Base-by-base conservation (phyloP, 2,113 vertebrate species). In the Colossoma macropomum region DNA sequence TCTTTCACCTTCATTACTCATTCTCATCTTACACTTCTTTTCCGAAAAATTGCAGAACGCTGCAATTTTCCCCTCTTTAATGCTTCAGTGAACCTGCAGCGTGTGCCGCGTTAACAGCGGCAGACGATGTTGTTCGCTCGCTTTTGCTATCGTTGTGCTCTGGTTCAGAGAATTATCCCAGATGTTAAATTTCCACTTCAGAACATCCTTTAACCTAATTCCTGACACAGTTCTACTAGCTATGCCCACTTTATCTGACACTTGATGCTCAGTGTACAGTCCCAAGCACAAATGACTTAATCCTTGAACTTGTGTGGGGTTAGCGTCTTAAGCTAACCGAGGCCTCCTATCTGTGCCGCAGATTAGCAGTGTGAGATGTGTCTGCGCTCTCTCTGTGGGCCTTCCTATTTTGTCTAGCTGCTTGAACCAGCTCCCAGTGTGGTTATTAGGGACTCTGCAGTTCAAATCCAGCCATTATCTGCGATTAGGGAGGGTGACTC, bases 381-480 rank as follows among this genome's bases (percentile, higher is more conserved):
- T 76, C 73, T 62, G 38, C 38, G 23, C 38, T 15, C 38, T 45
- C 23, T n/a, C 34, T 71, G 23, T 41, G 34, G 66, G 3, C 15
- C 16, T 45, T 45, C 11, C 48, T 28, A 19, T 76, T 60, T 69
- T 32, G 38, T 69, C 9, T 69, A 63, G 60, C 59, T 66, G 48
- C 60, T n/a, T 73, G 69, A 84, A 68, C 68, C 69, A 50, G 41
- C 27, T 6, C 72, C 62, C 27, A 73, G 56, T 75, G 50, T 75
- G 50, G 50, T 23, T 76, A 50, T 84, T 84, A 80, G 71, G 77
- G 65, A 45, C 77, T 75, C 62, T 7, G 62, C 56, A 50, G 62
- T 70, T 80, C 19, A 79, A 75, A 84, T 84, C 83, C 77, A 66
- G 32, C 62, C 63, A 84, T 84, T 84, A 80, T 69, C 70, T 84